Percentiles rank a stretch among this genome's conserved stretches.
These are phyloP conservation scores for Choristoneura fumiferana DNA, from an alignment of 1,140 invertebrate species.

Conservation along the genomic window DNA sequence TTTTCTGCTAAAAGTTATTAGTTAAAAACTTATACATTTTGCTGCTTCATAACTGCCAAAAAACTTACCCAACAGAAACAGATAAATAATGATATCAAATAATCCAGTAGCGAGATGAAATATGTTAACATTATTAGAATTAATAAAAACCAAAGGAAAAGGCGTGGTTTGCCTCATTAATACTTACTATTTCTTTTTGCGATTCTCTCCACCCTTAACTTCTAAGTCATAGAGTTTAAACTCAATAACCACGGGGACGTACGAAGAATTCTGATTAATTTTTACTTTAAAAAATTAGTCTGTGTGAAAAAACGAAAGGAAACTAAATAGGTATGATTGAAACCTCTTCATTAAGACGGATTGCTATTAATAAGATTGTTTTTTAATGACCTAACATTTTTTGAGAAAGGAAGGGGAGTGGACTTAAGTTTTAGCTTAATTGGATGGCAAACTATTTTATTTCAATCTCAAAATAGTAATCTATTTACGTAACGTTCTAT, in stretches of 20 bases:
- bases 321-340: slow-evolving; percentile 25
- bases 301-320: slow-evolving; percentile 20
- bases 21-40: no score
- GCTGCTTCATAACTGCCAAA: no score
- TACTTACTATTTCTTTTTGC: not conserved
- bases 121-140: slow-evolving; percentile 49
- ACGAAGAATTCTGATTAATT: slow-evolving; percentile 7
- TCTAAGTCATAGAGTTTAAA: slow-evolving; percentile 24
- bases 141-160: slow-evolving; percentile 38
- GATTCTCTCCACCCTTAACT: not conserved
- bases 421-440: slow-evolving; percentile 20
- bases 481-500: no score
- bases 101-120: slow-evolving; percentile 50
- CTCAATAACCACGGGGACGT: slow-evolving; percentile 1
- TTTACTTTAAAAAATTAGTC: slow-evolving; percentile 5
- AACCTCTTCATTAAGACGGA: slow-evolving; percentile 30
- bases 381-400: slow-evolving; percentile 18
- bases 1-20: no score
- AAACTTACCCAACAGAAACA: slow-evolving; percentile 26
- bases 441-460: not conserved
- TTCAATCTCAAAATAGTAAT: no score
- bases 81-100: slow-evolving; percentile 54
- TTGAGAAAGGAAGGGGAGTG: slow-evolving; percentile 8
- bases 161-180: slow-evolving; percentile 44
- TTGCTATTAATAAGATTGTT: slow-evolving; percentile 25